Base-by-base conservation (phyloP, 1,140 invertebrate genomes). In the Cherax destructor region DNA sequence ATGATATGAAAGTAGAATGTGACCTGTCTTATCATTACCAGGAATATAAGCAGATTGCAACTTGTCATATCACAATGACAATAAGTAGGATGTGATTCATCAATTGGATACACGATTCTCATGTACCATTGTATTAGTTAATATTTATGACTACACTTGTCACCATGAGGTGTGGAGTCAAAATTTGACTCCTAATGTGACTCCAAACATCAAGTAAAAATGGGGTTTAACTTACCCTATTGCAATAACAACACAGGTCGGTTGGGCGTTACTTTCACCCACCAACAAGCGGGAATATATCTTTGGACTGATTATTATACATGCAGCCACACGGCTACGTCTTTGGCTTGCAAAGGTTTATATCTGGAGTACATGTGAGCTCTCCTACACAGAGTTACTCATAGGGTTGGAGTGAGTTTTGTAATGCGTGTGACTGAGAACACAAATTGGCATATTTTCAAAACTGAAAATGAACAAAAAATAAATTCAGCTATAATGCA, bases 281-380 rank as follows among this genome's bases (percentile, higher is more conserved):
- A 69, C 81, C 65, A 61, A 83, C 81, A 69, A 83, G 65, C 86
- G 83, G 79, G 78, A 88, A 88, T 81, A 88, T 30, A 88, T 88
- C 86, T 88, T 88, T 88, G 86, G 86, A 88, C 79, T 88, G 47
- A 88, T 85, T 18, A 47, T 85, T 74, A 77, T 59, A 88, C 47
- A 47, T 74, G 86, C 65, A 88, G 79, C 86, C 86, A 79, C 61
- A 18, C 30, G 86, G 79, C 86, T 88, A 81, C 76, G 61, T 88
- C 86, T 88, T 88, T 88, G 86, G 86, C 86, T 88, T 88, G 79
- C 86, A 81, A 88, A 81, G 59, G 78, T 88, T 80, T 88, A 88
- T 72, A 88, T 88, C 78, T 81, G 65, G 61, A 88, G 85, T 78
- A 86, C 52, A 61, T 69, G 85, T 77, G 76, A 86, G 30, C 47